Base-by-base conservation (phyloP, 2,888 invertebrate genomes). In the Rhimphoctona megacephalus region DNA sequence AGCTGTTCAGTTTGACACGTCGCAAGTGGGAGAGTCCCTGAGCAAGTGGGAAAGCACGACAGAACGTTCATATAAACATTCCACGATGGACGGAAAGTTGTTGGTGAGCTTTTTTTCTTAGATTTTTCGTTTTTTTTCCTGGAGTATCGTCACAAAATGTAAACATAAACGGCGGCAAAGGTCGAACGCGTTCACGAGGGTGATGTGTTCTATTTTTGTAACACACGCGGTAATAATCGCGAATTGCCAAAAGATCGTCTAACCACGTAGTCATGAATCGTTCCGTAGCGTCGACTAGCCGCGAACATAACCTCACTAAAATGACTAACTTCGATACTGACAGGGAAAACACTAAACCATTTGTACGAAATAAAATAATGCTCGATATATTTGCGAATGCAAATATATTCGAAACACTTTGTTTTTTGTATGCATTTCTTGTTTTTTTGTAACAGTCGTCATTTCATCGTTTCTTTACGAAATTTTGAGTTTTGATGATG, bases 31-130 rank as follows among this genome's bases (percentile, higher is more conserved):
- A 52, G 61, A 43, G 61, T 17, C 39, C 14, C 14, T 30, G 14
- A 30, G 30, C 61, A 7, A 25, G 22, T 33, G 61, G 4, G 9
- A 2, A 30, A 61, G 22, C 49, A 73, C 30, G 25, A 43, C 49
- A n/a, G 14, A n/a, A 43, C 57, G 57, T 66, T 49, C 79, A 86
- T 88, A 88, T 88, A 85, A 81, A 89, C 54, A 85, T 76, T 88
- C 90, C 89, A 91, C 89, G 84, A 93, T 93, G 93, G 91, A 93
- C 87, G 92, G 92, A 80, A 92, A 93, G 88, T 88, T 92, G 86
- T 90, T 92, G 92, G 93, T 93, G 89, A 90, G 91, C 90, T 88
- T 88, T 85, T 72, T 39, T 49, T 30, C 69, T 73, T 88, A 77
- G 79, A 83, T 82, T 49, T 80, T 36, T 14, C 39, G 33, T 54